phyloP scores from a whole-genome alignment of 1,140 invertebrate species.

The Cotesia glomerata region DNA sequence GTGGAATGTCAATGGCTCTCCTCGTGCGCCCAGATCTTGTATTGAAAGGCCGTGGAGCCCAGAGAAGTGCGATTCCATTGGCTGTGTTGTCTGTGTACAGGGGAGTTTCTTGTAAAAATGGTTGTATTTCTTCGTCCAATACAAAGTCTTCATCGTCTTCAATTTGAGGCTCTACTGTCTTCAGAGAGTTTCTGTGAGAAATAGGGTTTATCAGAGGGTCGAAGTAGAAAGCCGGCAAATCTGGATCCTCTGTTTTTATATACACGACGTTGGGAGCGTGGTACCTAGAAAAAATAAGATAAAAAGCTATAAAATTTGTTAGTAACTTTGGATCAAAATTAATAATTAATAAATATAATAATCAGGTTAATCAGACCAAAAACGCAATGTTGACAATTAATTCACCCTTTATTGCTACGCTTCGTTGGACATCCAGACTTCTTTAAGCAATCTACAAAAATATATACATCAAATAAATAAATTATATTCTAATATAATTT shows the following conservation, averaged over 20 bases:
- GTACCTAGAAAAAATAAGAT: slow-evolving; percentile 75
- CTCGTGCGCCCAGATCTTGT: slow-evolving; percentile 87
- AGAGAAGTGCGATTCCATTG: slow-evolving; percentile 97
- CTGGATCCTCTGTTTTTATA: slow-evolving; percentile 99
- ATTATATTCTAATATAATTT: too few relatives aligned
- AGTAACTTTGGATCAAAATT: not conserved
- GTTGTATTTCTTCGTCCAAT: slow-evolving; percentile 86
- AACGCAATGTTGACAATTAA: too few relatives aligned
- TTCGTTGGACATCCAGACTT: too few relatives aligned
- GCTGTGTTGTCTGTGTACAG: slow-evolving; percentile 98
- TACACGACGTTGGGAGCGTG: slow-evolving; percentile 99
- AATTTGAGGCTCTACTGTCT: slow-evolving; percentile 81
- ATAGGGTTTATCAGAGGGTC: slow-evolving; percentile 99
- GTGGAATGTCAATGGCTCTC: slow-evolving; percentile 93
- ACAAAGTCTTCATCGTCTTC: slow-evolving; percentile 97
- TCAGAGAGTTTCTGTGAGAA: slow-evolving; percentile 90
- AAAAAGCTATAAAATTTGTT: not conserved
- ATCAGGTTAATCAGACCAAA: too few relatives aligned
- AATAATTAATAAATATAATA: too few relatives aligned
- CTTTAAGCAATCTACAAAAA: too few relatives aligned
- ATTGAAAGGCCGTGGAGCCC: slow-evolving; percentile 98
- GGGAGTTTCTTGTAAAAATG: slow-evolving; percentile 93
- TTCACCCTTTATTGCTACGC: too few relatives aligned
- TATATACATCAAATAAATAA: too few relatives aligned
- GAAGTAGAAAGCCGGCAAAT: slow-evolving; percentile 99